Conservation (phyloP, 1,140 invertebrate genomes). For the Cotesia typhae region DNA sequence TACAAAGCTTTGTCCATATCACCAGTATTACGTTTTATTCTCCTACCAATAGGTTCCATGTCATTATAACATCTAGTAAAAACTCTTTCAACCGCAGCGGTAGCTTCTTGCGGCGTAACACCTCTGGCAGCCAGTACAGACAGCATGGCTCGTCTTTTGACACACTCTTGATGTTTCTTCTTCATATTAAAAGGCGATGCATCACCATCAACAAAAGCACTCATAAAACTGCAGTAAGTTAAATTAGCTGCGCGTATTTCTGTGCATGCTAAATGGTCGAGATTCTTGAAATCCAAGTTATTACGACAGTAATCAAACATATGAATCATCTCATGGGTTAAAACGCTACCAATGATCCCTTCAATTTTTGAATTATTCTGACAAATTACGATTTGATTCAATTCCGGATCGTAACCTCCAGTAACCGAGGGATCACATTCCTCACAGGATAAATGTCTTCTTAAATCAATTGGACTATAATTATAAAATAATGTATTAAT, state of each 20-base stretch:
- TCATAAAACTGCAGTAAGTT: conserved; percentile 88
- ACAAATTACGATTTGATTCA: conserved; percentile 93
- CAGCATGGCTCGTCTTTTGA: conserved; percentile 84
- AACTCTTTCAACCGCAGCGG: conserved; percentile 83
- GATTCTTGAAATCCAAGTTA: conserved; percentile 87
- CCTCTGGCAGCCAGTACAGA: conserved; percentile 85
- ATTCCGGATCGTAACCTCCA: conserved; percentile 90
- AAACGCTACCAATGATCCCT: conserved; percentile 77
- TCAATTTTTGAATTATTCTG: conserved; percentile 80
- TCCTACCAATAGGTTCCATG: conserved; percentile 89
- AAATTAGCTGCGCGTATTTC: conserved; percentile 93
- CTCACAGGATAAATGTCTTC: conserved; percentile 92
- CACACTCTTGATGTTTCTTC: conserved; percentile 83
- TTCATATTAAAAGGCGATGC: conserved; percentile 79
- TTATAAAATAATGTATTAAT: conserved; percentile 35
- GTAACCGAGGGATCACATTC: conserved; percentile 82
- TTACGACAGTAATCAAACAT: conserved; percentile 96
- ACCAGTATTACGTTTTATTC: conserved; percentile 78
- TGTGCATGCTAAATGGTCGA: conserved; percentile 94
- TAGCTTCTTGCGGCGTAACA: conserved; percentile 76
- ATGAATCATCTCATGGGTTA: conserved; percentile 94
- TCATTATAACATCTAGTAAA: conserved; percentile 94
- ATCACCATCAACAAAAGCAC: conserved; percentile 80
- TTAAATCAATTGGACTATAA: conserved; percentile 79
- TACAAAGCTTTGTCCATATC: conserved; percentile 81